Conservation (phyloP, 2,797 vertebrate genomes). For the Carduelis carduelis region DNA sequence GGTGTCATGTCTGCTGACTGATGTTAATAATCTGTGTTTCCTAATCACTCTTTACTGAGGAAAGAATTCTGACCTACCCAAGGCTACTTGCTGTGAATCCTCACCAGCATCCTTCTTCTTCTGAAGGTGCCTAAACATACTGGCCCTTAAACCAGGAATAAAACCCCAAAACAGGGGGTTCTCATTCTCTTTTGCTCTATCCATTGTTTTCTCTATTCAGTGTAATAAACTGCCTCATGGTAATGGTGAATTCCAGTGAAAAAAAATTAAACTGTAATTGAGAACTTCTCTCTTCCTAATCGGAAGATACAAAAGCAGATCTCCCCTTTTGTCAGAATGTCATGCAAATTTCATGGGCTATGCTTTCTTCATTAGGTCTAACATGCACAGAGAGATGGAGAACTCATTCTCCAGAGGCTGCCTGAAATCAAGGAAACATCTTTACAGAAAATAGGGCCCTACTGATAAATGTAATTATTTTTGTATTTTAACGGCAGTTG, state of each 20-base stretch:
- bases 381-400: background rate
- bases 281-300: background rate
- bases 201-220: background rate
- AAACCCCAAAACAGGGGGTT: background rate
- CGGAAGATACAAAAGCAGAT: background rate
- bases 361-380: background rate
- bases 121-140: background rate
- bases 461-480: background rate
- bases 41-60: background rate
- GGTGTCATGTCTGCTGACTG: conserved; percentile 42
- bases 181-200: background rate
- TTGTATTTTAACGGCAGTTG: background rate
- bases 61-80: conserved; percentile 16
- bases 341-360: background rate
- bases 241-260: background rate
- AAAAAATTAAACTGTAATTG: background rate
- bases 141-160: background rate
- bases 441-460: background rate
- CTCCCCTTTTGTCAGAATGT: background rate
- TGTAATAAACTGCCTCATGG: background rate
- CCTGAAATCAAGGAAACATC: background rate
- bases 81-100: background rate
- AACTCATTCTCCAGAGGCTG: background rate
- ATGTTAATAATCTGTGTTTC: conserved; percentile 52
- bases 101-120: background rate